Conservation (phyloP, 1,140 invertebrate genomes). For the Pollicipes pollicipes region DNA sequence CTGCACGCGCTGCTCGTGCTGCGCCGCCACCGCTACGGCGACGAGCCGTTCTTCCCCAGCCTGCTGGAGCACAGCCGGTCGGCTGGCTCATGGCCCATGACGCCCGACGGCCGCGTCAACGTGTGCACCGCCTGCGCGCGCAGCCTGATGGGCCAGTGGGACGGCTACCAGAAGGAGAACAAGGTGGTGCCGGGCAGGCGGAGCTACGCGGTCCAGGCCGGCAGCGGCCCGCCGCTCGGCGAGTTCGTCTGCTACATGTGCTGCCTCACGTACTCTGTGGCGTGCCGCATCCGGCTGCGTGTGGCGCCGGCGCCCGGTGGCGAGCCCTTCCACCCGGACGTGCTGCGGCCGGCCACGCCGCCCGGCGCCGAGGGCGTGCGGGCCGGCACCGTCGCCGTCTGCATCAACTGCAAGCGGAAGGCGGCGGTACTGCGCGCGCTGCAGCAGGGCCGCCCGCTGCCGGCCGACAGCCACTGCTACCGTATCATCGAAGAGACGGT, state of each 20-base stretch:
- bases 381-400: not conserved
- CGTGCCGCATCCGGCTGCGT: constrained; percentile 53
- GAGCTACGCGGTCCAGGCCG: constrained; percentile 43
- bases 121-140: constrained; percentile 61
- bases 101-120: constrained; percentile 47
- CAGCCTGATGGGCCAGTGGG: constrained; percentile 66
- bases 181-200: constrained; percentile 48
- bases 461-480: not conserved
- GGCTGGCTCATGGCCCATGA: constrained; percentile 60
- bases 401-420: not conserved
- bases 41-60: constrained; percentile 62
- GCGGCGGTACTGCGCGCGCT: not conserved
- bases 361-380: constrained; percentile 43
- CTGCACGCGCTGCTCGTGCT: constrained; percentile 44
- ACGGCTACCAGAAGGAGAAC: constrained; percentile 39
- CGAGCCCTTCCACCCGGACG: constrained; percentile 74
- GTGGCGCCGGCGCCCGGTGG: constrained; percentile 62
- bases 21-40: constrained; percentile 26
- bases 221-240: not conserved
- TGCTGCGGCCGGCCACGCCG: constrained; percentile 53
- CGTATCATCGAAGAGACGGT: not conserved
- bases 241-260: constrained; percentile 73
- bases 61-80: constrained; percentile 64
- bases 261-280: constrained; percentile 53
- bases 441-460: not conserved